Evolutionary conservation across 1,140 invertebrate species (phyloP).

Genomic region (Phymorhynchus buccinoides): DNA sequence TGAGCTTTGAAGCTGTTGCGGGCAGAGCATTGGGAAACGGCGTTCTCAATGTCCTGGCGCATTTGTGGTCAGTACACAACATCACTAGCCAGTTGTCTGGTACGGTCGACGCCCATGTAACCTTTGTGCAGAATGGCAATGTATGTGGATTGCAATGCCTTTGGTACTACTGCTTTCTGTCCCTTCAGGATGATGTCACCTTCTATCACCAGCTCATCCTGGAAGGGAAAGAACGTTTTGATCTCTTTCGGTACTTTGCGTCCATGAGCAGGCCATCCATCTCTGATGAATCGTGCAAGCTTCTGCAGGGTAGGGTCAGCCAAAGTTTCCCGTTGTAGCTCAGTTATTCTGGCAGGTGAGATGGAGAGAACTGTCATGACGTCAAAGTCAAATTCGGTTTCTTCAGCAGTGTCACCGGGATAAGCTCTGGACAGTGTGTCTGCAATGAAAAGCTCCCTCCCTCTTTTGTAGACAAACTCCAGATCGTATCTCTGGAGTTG

Average conservation of each 20-base stretch:
- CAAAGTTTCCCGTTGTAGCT: not conserved
- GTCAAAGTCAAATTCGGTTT: too few relatives aligned
- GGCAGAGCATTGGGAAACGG: not conserved
- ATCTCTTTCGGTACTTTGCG: not conserved
- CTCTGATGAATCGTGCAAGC: not conserved
- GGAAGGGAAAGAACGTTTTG: not conserved
- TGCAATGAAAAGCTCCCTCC: constrained; percentile 39
- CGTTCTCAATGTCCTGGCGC: not conserved
- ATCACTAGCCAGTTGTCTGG: constrained; percentile 8
- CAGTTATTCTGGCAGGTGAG: not conserved
- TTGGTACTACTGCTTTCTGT: constrained; percentile 22
- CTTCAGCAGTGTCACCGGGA: not conserved
- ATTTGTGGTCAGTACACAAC: not conserved
- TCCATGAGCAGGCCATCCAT: not conserved
- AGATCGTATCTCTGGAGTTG: constrained; percentile 55
- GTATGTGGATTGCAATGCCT: not conserved
- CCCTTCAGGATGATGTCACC: not conserved
- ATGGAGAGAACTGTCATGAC: too few relatives aligned
- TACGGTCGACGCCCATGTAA: constrained; percentile 5
- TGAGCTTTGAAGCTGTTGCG: constrained; percentile 15
- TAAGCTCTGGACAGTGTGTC: constrained; percentile 41
- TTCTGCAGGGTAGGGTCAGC: not conserved
- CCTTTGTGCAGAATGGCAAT: constrained; percentile 32
- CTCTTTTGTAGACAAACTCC: constrained; percentile 41
- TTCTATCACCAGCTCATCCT: not conserved